Evolutionary conservation across 2,797 vertebrate species (phyloP).

Genomic region (Geotria australis): DNA sequence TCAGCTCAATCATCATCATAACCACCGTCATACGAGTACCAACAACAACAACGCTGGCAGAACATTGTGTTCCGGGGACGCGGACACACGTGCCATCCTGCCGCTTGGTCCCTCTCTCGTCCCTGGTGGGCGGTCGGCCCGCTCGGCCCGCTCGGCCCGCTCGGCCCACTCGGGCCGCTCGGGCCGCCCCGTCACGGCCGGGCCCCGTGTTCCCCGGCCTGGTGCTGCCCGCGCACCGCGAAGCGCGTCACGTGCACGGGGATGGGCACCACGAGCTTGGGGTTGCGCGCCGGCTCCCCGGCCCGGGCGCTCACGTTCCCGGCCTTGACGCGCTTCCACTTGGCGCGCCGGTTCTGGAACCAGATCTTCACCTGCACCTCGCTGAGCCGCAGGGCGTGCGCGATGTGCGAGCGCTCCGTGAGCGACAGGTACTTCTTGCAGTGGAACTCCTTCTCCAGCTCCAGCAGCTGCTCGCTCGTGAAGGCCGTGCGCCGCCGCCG

Average conservation of each 20-base stretch:
- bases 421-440: slow-evolving; percentile 95
- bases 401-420: slow-evolving; percentile 89
- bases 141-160: too few relatives aligned
- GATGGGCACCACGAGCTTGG: slow-evolving; percentile 90
- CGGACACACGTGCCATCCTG: too few relatives aligned
- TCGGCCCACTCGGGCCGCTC: too few relatives aligned
- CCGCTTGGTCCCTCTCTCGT: too few relatives aligned
- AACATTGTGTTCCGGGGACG: too few relatives aligned
- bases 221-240: slow-evolving; percentile 83
- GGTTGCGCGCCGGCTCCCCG: slow-evolving; percentile 77
- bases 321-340: slow-evolving; percentile 91
- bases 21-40: too few relatives aligned
- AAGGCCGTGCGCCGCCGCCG: slow-evolving; percentile 67
- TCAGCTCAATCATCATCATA: too few relatives aligned
- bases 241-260: slow-evolving; percentile 93
- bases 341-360: slow-evolving; percentile 92
- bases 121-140: too few relatives aligned
- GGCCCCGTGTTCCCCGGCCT: background rate
- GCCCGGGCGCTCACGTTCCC: slow-evolving; percentile 90
- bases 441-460: slow-evolving; percentile 91
- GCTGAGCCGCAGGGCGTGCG: slow-evolving; percentile 81
- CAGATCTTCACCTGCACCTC: slow-evolving; percentile 98
- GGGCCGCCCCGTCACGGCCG: background rate
- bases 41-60: too few relatives aligned
- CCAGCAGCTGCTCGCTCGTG: slow-evolving; percentile 86